A percentile compares a stretch with the other conserved stretches of the same genome.
These are phyloP conservation scores for Apocheima hispidaria DNA, from an alignment of 2,888 invertebrate species.

Conservation along the genomic window DNA sequence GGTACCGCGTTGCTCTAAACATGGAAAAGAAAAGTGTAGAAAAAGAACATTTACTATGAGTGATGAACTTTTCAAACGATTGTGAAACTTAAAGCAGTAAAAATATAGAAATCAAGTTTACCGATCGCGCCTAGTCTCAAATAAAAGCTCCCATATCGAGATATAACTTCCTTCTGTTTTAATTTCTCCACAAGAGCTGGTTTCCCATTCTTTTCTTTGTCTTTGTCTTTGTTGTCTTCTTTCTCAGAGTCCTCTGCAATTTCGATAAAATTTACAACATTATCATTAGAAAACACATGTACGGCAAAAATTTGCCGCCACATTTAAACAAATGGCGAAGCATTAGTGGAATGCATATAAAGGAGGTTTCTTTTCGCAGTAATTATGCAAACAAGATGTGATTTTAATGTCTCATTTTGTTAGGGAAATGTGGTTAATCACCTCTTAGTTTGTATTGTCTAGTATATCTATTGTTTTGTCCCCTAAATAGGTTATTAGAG, in stretches of 20 bases:
- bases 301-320: constrained; percentile 59
- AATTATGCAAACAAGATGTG: constrained; percentile 85
- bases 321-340: constrained; percentile 69
- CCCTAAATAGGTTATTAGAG: constrained; percentile 37
- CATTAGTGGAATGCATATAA: constrained; percentile 78
- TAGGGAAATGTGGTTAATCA: constrained; percentile 82
- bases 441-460: constrained; percentile 51
- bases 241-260: constrained; percentile 69
- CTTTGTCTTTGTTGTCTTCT: constrained; percentile 68
- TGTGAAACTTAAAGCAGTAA: background rate
- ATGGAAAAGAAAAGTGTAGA: too few species aligned
- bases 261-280: constrained; percentile 46
- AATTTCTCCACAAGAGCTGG: constrained; percentile 66
- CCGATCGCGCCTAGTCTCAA: constrained; percentile 93
- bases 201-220: constrained; percentile 62
- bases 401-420: constrained; percentile 85
- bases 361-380: constrained; percentile 76
- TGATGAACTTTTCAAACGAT: background rate
- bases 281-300: constrained; percentile 58
- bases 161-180: constrained; percentile 74
- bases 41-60: background rate
- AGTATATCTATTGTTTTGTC: constrained; percentile 42
- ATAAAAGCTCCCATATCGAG: constrained; percentile 94
- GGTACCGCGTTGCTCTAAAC: too few species aligned
- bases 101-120: constrained; percentile 58